Base-by-base conservation (phyloP, 2,888 invertebrate genomes). In the Psylliodes chrysocephalus region DNA sequence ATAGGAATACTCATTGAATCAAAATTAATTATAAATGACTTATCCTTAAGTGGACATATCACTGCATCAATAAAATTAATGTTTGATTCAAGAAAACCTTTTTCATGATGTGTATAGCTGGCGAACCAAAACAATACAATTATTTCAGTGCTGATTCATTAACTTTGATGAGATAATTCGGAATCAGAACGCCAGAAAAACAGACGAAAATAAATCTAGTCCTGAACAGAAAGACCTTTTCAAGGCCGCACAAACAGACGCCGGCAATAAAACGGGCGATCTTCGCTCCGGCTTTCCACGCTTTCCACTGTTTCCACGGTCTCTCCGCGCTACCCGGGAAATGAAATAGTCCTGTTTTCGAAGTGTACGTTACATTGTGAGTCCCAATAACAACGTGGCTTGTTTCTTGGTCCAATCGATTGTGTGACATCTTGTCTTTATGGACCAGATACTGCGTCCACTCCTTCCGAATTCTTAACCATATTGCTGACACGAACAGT, bases 351-450 rank as follows among this genome's bases (percentile, higher is more conserved):
- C 77, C 74, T 80, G 80, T 81, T 81, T 80, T 80, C 78, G 78
- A 78, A 78, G 76, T 76, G 73, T 70, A 74, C 73, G 76, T 76
- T 74, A 75, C 74, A 74, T 77, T 74, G 77, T 74, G 76, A 74
- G 77, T 73, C 75, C 72, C 75, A 77, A 78, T 78, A 79, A 77
- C 74, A 73, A 73, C 72, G 72, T 74, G 75, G 78, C 76, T 75
- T 78, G 78, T 78, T 79, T 79, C 78, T 78, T 79, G 77, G 78
- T 75, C 77, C 78, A 81, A 81, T 81, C 81, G 81, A 81, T 81
- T 80, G 79, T 78, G 81, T 79, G 80, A 79, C 81, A 81, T 81
- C 79, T 80, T 81, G 80, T 77, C 79, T 81, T 81, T 81, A 81
- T 81, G 79, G 79, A 76, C 74, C 78, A 71, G 72, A 75, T 49